These are phyloP conservation scores for Parasteatoda tepidariorum DNA, from an alignment of 1,140 invertebrate genomes.

Conservation along the genomic window DNA sequence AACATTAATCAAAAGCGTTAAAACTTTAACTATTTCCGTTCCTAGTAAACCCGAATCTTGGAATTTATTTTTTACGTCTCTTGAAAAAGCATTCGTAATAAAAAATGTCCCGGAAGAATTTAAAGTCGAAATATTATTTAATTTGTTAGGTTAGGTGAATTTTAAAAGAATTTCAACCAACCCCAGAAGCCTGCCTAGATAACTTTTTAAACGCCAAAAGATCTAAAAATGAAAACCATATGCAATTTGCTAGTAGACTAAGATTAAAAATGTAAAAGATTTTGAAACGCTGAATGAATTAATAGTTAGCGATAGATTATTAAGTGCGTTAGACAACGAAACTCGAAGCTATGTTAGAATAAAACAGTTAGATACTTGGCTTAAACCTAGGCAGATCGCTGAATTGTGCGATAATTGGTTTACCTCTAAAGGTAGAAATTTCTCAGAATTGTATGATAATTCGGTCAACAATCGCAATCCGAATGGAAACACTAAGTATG, in stretches of 20 bases:
- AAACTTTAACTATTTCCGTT: neutral
- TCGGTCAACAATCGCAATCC: no score
- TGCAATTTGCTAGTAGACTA: neutral
- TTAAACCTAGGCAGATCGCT: neutral
- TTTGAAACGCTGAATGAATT: no score
- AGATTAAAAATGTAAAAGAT: neutral
- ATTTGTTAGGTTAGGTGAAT: neutral
- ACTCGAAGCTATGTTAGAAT: no score
- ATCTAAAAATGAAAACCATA: neutral
- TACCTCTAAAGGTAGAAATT: neutral
- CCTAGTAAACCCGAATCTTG: neutral
- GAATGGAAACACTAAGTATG: no score
- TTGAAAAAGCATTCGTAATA: no score
- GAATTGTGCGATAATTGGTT: neutral
- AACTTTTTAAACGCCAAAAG: constrained; percentile 1
- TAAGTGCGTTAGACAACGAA: no score
- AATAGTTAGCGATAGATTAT: neutral
- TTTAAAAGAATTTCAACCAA: neutral
- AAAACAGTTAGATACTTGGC: neutral
- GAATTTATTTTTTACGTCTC: neutral
- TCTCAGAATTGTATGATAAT: neutral
- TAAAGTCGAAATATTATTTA: neutral
- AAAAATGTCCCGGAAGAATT: constrained; percentile 3
- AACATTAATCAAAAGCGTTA: no score
- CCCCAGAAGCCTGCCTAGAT: neutral